A percentile compares a stretch with the other conserved stretches of the same genome.
Conservation (phyloP, 2,797 vertebrate genomes). For the Acestrorhynchus altus region DNA sequence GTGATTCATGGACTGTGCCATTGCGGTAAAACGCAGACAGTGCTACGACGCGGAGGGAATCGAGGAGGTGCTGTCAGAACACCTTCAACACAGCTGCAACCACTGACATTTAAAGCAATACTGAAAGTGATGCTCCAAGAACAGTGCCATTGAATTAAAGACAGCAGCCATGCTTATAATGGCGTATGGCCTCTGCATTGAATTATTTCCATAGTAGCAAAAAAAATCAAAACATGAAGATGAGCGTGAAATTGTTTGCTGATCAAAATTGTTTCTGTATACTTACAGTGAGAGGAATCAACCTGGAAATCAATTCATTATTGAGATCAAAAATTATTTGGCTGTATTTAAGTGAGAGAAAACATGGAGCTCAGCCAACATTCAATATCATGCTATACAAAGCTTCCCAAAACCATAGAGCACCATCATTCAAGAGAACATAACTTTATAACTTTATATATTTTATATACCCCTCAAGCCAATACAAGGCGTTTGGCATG, state of each 20-base stretch:
- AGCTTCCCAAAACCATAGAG: no score
- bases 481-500: no score
- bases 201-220: no score
- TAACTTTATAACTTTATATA: no score
- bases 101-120: slow-evolving; percentile 16
- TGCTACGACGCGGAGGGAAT: neutral
- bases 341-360: neutral
- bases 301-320: neutral
- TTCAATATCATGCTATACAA: neutral
- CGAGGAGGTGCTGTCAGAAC: neutral
- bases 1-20: slow-evolving; percentile 19
- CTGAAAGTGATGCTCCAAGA: neutral
- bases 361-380: neutral
- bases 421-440: no score
- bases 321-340: neutral
- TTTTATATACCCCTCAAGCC: no score
- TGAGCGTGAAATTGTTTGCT: neutral
- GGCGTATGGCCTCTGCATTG: neutral
- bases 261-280: neutral
- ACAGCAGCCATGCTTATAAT: neutral
- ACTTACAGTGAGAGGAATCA: neutral
- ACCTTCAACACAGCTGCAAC: neutral
- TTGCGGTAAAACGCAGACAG: neutral
- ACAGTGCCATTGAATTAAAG: neutral
- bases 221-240: no score